Conservation (phyloP, 2,797 vertebrate species). For the Hapalemur alaotrensis region DNA sequence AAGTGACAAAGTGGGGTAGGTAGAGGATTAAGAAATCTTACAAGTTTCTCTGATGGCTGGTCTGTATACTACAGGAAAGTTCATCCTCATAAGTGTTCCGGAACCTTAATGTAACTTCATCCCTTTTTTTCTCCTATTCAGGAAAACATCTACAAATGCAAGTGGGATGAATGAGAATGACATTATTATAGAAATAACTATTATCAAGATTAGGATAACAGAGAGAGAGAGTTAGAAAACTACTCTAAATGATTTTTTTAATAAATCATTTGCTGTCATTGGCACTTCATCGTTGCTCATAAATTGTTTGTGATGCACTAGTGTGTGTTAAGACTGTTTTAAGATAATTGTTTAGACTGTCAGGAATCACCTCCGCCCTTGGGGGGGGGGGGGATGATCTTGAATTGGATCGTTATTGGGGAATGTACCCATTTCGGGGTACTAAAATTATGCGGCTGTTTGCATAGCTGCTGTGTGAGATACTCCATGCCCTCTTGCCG, state of each 20-base stretch:
- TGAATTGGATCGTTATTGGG: background rate
- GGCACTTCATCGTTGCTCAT: background rate
- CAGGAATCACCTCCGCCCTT: background rate
- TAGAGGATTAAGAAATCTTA: background rate
- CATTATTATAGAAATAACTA: constrained; percentile 16
- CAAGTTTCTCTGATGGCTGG: background rate
- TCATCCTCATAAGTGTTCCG: background rate
- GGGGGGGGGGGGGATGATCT: background rate
- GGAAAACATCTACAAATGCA: constrained; percentile 29
- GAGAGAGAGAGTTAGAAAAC: background rate
- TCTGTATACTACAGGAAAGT: background rate
- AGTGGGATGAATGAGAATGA: background rate
- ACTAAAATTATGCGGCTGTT: background rate
- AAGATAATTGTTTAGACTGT: background rate
- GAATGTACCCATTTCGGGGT: background rate
- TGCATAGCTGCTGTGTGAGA: background rate
- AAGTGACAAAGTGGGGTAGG: background rate
- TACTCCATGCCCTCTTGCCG: background rate
- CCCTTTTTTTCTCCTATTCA: background rate
- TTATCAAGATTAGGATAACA: background rate
- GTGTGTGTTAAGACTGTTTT: background rate
- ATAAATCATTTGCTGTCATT: constrained; percentile 10
- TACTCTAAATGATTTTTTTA: constrained; percentile 9
- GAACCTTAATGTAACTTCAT: background rate
- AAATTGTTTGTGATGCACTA: background rate